Conservation (phyloP, 2,888 invertebrate species). For the Epicampocera succincta region DNA sequence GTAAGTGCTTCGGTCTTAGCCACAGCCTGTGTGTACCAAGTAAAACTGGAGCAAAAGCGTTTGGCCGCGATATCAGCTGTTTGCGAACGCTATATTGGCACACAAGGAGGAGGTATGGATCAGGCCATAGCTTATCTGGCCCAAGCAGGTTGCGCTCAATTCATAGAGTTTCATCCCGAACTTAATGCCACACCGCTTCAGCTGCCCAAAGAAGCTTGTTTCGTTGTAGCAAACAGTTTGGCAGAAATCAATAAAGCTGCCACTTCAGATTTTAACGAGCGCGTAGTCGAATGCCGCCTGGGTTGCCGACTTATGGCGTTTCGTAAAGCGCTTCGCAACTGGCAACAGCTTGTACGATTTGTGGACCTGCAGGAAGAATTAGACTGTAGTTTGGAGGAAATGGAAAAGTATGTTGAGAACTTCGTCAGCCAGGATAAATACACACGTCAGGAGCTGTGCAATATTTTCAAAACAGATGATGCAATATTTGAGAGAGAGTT, state of each 20-base stretch:
- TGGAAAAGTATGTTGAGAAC: conserved; percentile 86
- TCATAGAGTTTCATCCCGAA: conserved; percentile 95
- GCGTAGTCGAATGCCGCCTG: conserved; percentile 96
- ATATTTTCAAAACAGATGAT: conserved; percentile 82
- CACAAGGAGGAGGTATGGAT: conserved; percentile 99
- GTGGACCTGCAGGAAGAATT: conserved; percentile 88
- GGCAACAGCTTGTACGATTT: conserved; percentile 86
- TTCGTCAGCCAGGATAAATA: conserved; percentile 87
- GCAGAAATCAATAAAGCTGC: conserved; percentile 96
- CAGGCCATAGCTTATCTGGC: conserved; percentile 98
- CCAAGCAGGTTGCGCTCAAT: conserved; percentile 91
- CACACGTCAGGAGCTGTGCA: conserved; percentile 86
- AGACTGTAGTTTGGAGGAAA: conserved; percentile 85
- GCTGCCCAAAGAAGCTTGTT: conserved; percentile 91
- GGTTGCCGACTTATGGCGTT: conserved; percentile 92
- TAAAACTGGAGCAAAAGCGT: conserved; percentile 82
- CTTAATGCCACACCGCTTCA: conserved; percentile 88
- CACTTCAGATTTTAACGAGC: conserved; percentile 92
- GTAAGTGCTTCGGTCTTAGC: conserved; percentile 96
- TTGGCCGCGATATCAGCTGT: conserved; percentile 94
- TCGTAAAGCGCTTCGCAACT: conserved; percentile 83
- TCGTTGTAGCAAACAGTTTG: conserved; percentile 96
- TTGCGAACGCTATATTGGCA: conserved; percentile 97
- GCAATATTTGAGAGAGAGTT: conserved; percentile 86
- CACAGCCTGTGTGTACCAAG: conserved; percentile 79